Evolutionary conservation across 2,888 invertebrate genomes (phyloP).

Genomic region (Nesidiocoris tenuis): DNA sequence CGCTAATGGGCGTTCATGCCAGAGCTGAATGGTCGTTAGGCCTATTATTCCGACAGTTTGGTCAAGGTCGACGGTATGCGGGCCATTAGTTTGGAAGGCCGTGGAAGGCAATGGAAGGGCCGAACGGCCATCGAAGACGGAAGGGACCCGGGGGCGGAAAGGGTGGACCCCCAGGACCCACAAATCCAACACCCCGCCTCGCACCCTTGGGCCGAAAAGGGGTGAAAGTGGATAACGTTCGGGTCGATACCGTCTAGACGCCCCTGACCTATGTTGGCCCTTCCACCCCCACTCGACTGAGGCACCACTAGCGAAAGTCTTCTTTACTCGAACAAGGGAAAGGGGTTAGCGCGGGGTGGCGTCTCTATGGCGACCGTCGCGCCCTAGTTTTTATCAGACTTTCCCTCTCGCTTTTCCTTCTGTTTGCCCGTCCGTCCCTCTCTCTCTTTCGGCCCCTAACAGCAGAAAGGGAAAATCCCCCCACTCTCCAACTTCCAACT

Average conservation of each 20-base stretch:
- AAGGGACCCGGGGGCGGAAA: background rate
- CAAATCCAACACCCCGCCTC: background rate
- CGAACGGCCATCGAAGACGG: background rate
- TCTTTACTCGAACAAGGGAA: background rate
- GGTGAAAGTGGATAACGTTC: constrained; percentile 5
- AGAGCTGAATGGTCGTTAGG: too few relatives aligned
- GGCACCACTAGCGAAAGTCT: background rate
- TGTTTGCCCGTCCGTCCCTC: background rate
- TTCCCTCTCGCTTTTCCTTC: constrained; percentile 39
- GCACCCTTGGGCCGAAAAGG: background rate
- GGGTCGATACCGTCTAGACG: constrained; percentile 47
- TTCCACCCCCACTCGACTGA: constrained; percentile 11
- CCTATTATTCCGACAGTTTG: too few relatives aligned
- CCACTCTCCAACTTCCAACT: background rate
- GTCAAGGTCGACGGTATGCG: background rate
- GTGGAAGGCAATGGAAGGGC: background rate
- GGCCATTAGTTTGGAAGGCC: background rate
- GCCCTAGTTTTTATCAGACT: constrained; percentile 41
- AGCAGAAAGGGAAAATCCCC: constrained; percentile 10
- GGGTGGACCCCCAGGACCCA: background rate
- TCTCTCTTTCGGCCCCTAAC: background rate
- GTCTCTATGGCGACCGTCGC: constrained; percentile 43
- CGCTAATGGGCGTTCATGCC: too few relatives aligned
- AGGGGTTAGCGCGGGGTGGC: constrained; percentile 2
- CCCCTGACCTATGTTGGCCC: constrained; percentile 47